Evolutionary conservation across 2,113 vertebrate genomes (phyloP).

Genomic region (Verasper variegatus): DNA sequence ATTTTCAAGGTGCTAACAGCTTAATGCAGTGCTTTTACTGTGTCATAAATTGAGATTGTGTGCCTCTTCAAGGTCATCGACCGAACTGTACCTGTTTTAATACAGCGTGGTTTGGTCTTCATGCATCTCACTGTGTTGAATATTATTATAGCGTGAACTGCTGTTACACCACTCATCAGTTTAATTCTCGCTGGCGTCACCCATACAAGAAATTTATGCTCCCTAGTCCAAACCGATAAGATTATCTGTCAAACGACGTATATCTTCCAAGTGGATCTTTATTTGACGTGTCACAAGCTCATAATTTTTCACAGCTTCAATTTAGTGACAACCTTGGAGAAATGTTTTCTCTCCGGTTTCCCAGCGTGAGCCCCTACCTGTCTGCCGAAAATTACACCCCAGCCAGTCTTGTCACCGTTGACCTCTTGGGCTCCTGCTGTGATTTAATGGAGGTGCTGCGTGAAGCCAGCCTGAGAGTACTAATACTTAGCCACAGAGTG

Average conservation of each 20-base stretch:
- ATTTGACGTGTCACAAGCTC: constrained; percentile 42
- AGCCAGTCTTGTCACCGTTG: constrained; percentile 39
- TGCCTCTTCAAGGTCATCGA: constrained; percentile 6
- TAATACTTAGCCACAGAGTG: constrained; percentile 19
- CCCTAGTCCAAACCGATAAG: constrained; percentile 27
- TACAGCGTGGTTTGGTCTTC: not conserved
- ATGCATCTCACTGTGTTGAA: constrained; percentile 16
- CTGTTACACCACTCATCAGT: constrained; percentile 13
- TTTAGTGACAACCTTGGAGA: constrained; percentile 33
- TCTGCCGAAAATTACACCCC: constrained; percentile 42
- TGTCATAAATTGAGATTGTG: not conserved
- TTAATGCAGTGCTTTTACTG: constrained; percentile 7
- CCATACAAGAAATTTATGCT: constrained; percentile 27
- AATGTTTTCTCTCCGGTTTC: constrained; percentile 39
- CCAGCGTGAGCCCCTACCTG: constrained; percentile 27
- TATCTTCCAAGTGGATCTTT: constrained; percentile 30
- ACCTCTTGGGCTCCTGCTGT: constrained; percentile 47
- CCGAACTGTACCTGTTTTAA: not conserved
- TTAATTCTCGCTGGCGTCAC: constrained; percentile 31
- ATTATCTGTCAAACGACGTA: constrained; percentile 43
- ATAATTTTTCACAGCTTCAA: constrained; percentile 33
- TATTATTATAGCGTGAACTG: constrained; percentile 27
- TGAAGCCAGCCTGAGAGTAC: constrained; percentile 15
- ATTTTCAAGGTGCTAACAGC: not conserved
- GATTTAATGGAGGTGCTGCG: constrained; percentile 53